phyloP scores from a whole-genome alignment of 2,888 invertebrate species.

The Andrena camellia region DNA sequence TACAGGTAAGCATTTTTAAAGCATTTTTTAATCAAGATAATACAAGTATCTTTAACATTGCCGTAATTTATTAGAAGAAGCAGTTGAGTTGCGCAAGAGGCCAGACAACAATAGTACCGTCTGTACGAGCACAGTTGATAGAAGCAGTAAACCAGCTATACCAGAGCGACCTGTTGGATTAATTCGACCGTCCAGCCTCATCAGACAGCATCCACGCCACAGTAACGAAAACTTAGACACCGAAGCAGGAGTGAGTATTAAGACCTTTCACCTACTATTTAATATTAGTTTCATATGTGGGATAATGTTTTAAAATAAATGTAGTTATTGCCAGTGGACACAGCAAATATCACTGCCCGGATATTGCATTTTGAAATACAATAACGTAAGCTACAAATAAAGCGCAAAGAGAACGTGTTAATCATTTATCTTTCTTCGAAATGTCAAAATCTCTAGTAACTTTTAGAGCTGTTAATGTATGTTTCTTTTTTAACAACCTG shows the following conservation, averaged over 20 bases:
- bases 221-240: constrained; percentile 82
- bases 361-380: constrained; percentile 68
- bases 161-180: constrained; percentile 92
- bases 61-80: constrained; percentile 74
- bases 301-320: constrained; percentile 65
- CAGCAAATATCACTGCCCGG: constrained; percentile 67
- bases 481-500: constrained; percentile 59
- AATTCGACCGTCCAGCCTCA: constrained; percentile 86
- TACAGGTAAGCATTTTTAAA: constrained; percentile 62
- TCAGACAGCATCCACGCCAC: constrained; percentile 79
- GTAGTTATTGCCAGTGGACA: constrained; percentile 66
- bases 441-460: constrained; percentile 1
- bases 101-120: constrained; percentile 74
- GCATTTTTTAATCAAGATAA: not conserved
- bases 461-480: constrained; percentile 25
- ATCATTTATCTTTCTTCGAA: constrained; percentile 28
- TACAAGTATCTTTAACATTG: not conserved
- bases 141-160: constrained; percentile 90
- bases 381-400: constrained; percentile 67
- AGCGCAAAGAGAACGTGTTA: constrained; percentile 32
- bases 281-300: constrained; percentile 31
- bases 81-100: constrained; percentile 86
- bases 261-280: not conserved
- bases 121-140: constrained; percentile 70
- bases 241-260: constrained; percentile 81